A percentile compares a stretch with the other conserved stretches of the same genome.
Evolutionary conservation across 1,140 invertebrate genomes (phyloP).

Genomic region (Spodoptera litura): DNA sequence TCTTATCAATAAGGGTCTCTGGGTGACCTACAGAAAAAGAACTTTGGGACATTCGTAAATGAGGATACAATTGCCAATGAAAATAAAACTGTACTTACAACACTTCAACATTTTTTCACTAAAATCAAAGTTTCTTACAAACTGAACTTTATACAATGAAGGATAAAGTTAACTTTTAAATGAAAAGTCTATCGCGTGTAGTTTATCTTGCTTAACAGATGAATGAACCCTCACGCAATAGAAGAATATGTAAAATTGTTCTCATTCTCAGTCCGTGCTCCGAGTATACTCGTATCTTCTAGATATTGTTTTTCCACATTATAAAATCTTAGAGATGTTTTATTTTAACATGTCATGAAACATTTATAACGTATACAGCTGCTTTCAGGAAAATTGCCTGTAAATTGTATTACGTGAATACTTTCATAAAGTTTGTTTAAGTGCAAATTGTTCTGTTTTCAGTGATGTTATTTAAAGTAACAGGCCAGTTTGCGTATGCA

Average conservation of each 20-base stretch:
- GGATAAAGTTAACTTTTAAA: conserved; percentile 16
- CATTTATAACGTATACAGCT: conserved; percentile 18
- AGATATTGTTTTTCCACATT: conserved; percentile 50
- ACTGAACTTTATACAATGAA: neutral
- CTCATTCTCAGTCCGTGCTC: conserved; percentile 51
- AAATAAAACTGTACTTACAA: conserved; percentile 30
- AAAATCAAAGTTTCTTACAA: neutral
- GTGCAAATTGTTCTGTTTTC: neutral
- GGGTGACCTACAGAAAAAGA: conserved; percentile 20
- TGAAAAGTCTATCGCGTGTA: neutral
- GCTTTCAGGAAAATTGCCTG: conserved; percentile 24
- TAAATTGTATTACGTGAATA: conserved; percentile 8
- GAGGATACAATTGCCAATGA: conserved; percentile 34
- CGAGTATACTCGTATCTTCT: conserved; percentile 45
- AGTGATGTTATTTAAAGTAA: neutral
- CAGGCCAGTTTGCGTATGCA: neutral
- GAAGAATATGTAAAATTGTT: conserved; percentile 62
- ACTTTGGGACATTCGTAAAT: conserved; percentile 14
- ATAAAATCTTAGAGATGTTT: conserved; percentile 40
- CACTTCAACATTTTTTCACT: neutral
- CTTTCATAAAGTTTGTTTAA: conserved; percentile 13
- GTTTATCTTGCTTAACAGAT: conserved; percentile 71
- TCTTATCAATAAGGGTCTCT: neutral
- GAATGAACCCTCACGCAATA: conserved; percentile 62
- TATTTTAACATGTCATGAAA: conserved; percentile 37